Evolutionary conservation across 2,113 vertebrate genomes (phyloP).

Genomic region (Odontesthes bonariensis): DNA sequence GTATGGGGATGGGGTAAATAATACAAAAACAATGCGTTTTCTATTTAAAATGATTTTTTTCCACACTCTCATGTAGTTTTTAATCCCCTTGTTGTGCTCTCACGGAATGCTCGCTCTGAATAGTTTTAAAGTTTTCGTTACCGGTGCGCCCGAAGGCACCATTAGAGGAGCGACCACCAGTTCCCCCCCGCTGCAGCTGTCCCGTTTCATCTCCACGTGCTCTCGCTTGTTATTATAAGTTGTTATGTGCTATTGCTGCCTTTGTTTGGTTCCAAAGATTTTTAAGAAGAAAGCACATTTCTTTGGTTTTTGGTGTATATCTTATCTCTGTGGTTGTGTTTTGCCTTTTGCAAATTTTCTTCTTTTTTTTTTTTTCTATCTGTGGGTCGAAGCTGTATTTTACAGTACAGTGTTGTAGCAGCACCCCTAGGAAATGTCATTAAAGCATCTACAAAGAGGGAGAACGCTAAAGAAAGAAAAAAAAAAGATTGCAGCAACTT

Average conservation of each 20-base stretch:
- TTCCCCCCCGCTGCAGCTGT: slow-evolving; percentile 25
- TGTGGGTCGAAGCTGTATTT: slow-evolving; percentile 42
- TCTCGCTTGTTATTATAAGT: slow-evolving; percentile 56
- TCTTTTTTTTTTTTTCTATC: slow-evolving; percentile 42
- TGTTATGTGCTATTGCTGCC: slow-evolving; percentile 63
- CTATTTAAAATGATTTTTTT: slow-evolving; percentile 43
- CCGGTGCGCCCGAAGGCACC: slow-evolving; percentile 31
- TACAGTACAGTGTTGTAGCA: slow-evolving; percentile 24
- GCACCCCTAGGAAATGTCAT: slow-evolving; percentile 41
- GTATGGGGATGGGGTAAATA: not conserved
- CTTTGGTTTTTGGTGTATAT: slow-evolving; percentile 60
- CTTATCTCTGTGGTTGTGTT: slow-evolving; percentile 51
- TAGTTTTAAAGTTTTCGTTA: slow-evolving; percentile 35
- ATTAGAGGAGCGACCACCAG: too few relatives aligned
- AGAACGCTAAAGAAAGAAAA: slow-evolving; percentile 1
- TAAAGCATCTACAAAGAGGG: not conserved
- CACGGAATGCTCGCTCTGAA: slow-evolving; percentile 46
- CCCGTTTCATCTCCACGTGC: slow-evolving; percentile 63
- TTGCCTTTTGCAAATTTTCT: slow-evolving; percentile 14
- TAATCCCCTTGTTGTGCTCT: slow-evolving; percentile 14
- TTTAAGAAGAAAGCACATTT: slow-evolving; percentile 75
- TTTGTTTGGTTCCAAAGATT: slow-evolving; percentile 84
- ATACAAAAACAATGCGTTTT: not conserved
- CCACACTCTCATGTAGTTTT: slow-evolving; percentile 38
- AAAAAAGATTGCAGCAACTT: slow-evolving; percentile 8